Evolutionary conservation across 2,888 invertebrate species (phyloP).

Genomic region (Orchesellides sinensis): DNA sequence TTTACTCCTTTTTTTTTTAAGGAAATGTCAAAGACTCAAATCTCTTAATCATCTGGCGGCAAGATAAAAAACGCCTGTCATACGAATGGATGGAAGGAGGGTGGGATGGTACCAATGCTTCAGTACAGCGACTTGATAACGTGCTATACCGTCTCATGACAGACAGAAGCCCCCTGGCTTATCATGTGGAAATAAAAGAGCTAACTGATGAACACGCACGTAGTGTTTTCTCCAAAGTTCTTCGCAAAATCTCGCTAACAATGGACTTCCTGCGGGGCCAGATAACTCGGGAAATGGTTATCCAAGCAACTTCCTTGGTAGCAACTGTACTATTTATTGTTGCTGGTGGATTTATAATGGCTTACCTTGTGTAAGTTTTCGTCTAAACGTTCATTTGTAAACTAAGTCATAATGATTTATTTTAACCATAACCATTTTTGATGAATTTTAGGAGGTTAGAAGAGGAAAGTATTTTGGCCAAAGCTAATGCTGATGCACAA

Average conservation of each 20-base stretch:
- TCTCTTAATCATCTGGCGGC: constrained; percentile 83
- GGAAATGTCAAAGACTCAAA: constrained; percentile 68
- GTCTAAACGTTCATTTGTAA: background rate
- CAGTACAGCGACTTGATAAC: constrained; percentile 83
- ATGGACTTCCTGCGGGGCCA: constrained; percentile 85
- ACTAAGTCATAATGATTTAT: background rate
- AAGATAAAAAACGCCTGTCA: constrained; percentile 89
- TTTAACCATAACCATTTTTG: background rate
- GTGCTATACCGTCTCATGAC: constrained; percentile 82
- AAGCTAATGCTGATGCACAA: constrained; percentile 72
- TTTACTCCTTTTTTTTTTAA: constrained; percentile 19
- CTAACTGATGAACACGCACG: constrained; percentile 87
- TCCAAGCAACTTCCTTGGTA: constrained; percentile 87
- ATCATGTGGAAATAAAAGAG: constrained; percentile 79
- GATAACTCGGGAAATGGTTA: constrained; percentile 86
- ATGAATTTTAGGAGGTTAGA: constrained; percentile 65
- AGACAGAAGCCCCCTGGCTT: constrained; percentile 67
- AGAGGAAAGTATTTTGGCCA: constrained; percentile 73
- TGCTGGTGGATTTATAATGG: constrained; percentile 90
- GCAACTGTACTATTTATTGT: constrained; percentile 88
- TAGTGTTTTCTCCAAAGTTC: constrained; percentile 84
- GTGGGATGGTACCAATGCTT: constrained; percentile 76
- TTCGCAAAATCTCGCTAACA: constrained; percentile 83
- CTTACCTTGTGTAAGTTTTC: constrained; percentile 84
- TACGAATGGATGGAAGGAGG: constrained; percentile 92